Base-by-base conservation (phyloP, 2,113 vertebrate genomes). In the Dinomys branickii region DNA sequence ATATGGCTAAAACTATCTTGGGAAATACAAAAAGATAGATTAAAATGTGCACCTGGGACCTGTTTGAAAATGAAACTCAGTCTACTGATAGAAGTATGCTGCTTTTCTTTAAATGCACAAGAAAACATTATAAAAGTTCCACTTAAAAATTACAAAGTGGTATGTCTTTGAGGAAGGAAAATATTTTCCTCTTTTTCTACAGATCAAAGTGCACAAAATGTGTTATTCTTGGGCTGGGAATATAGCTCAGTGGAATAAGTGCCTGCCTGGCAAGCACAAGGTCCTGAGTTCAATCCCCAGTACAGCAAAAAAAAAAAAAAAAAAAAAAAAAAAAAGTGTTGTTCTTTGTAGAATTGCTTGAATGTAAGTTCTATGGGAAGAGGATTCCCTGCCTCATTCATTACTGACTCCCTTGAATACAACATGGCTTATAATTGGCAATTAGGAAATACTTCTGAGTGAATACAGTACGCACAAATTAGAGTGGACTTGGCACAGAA, bases 51-150 rank as follows among this genome's bases (percentile, higher is more conserved):
- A 96, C 86, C 65, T 90, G 90, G 78, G 92, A 88, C 17, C 30
- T 90, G 22, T 84, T 90, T 96, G 89, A 96, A 94, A 97, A 97
- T 38, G 61, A 95, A n/a, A 95, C 63, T n/a, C 38, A 94, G 30
- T 28, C 24, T 73, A 90, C 33, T 85, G 71, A 85, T 85, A 84
- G 94, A 96, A 96, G 50, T 77, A 28, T 35, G 20, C 13, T 59
- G 94, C 44, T 50, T 82, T n/a, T 3, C 47, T 89, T 93, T 52
- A 86, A 67, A 80, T 92, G 22, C 22, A 87, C n/a, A 90, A 69
- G 58, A 96, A 97, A 94, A 87, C 88, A 88, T 81, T 94, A 28
- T 33, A 73, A 94, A 96, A 30, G 14, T 13, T 73, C 30, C 85
- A 54, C 50, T 90, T 95, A 91, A 83, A 95, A 93, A 94, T 67